These are phyloP conservation scores for Drosophila watanabei DNA, from an alignment of 1,140 invertebrate genomes.

Conservation along the genomic window DNA sequence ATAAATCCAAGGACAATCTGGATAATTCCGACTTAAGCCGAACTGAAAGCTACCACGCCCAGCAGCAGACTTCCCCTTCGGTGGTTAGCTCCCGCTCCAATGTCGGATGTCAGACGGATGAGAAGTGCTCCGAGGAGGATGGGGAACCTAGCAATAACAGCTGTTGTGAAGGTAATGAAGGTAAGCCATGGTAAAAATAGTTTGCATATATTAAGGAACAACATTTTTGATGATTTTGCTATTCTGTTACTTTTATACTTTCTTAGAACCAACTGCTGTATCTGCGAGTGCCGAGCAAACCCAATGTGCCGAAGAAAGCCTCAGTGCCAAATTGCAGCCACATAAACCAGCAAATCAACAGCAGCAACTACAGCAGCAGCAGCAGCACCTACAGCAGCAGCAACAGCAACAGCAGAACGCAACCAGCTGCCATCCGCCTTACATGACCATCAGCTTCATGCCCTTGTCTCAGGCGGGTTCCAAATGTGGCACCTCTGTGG, in stretches of 20 bases:
- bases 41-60: not conserved
- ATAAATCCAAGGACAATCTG: conserved; percentile 24
- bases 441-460: conserved; percentile 48
- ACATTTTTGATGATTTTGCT: not conserved
- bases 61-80: not conserved
- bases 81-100: not conserved
- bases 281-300: too few relatives aligned
- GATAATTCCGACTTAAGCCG: not conserved
- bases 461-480: conserved; percentile 13
- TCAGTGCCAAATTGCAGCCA: too few relatives aligned
- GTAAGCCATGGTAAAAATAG: not conserved
- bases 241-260: not conserved
- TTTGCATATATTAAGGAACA: not conserved
- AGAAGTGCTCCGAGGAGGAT: not conserved
- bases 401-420: not conserved
- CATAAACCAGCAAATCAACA: too few relatives aligned
- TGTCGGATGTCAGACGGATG: not conserved
- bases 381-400: too few relatives aligned
- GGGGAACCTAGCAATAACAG: not conserved
- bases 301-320: too few relatives aligned
- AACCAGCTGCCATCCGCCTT: conserved; percentile 14
- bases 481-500: not conserved
- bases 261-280: too few relatives aligned
- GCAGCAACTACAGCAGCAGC: too few relatives aligned
- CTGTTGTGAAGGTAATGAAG: not conserved